These are phyloP conservation scores for Xiphophorus birchmanni DNA, from an alignment of 2,797 vertebrate genomes.

Conservation along the genomic window DNA sequence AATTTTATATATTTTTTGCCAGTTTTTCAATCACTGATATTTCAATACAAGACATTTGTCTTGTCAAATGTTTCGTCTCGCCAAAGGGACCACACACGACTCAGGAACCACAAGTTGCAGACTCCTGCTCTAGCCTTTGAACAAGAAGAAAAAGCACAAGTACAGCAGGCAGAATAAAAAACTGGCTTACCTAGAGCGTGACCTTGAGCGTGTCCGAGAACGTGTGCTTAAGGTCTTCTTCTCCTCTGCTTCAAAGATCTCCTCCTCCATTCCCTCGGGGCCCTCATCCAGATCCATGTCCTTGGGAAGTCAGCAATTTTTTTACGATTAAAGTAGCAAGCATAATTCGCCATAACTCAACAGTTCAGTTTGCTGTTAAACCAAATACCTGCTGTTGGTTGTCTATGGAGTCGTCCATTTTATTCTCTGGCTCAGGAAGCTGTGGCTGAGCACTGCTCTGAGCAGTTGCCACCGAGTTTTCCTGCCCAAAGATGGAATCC, in stretches of 20 bases:
- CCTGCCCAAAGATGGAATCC: slow-evolving; percentile 91
- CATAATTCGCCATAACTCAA: neutral
- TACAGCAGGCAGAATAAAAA: neutral
- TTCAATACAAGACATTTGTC: neutral
- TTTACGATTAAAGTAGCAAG: neutral
- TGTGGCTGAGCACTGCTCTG: slow-evolving; percentile 91
- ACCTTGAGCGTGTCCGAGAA: slow-evolving; percentile 92
- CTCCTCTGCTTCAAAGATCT: slow-evolving; percentile 92
- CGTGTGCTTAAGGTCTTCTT: slow-evolving; percentile 89
- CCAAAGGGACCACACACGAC: neutral
- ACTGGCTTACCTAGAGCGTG: slow-evolving; percentile 89
- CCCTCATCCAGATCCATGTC: slow-evolving; percentile 99
- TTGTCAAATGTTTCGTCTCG: neutral
- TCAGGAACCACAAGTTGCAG: neutral
- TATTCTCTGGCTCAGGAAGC: slow-evolving; percentile 87
- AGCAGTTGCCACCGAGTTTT: slow-evolving; percentile 86
- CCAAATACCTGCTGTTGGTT: slow-evolving; percentile 92
- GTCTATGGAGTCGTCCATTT: slow-evolving; percentile 94
- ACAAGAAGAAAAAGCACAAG: neutral
- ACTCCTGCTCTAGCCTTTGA: neutral
- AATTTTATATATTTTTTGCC: neutral
- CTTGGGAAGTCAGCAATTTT: slow-evolving; percentile 64
- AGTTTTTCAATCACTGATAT: neutral
- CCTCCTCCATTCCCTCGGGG: slow-evolving; percentile 91
- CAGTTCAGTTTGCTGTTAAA: neutral